Evolutionary conservation across 2,888 invertebrate genomes (phyloP).

Genomic region (Dryococelus australis): DNA sequence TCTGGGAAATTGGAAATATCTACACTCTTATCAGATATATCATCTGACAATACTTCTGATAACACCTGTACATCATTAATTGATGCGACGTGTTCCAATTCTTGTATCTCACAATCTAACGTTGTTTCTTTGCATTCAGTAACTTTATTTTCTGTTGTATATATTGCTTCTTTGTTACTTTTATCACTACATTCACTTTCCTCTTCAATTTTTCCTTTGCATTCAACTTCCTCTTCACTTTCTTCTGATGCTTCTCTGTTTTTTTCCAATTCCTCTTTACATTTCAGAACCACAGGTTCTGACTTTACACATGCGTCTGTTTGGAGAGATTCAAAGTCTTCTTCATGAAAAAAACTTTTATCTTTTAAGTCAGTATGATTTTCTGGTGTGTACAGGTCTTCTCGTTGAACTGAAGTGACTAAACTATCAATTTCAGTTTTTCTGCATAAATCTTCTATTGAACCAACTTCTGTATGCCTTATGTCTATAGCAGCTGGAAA

Average conservation of each 20-base stretch:
- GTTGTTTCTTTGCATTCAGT: neutral
- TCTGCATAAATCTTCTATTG: neutral
- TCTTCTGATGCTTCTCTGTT: neutral
- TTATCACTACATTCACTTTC: neutral
- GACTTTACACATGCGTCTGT: neutral
- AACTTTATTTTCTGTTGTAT: neutral
- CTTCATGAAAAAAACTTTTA: neutral
- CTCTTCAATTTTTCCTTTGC: neutral
- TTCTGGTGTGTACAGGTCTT: neutral
- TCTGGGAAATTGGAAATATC: neutral
- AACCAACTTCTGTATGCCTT: neutral
- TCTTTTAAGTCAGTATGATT: neutral
- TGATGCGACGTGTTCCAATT: neutral
- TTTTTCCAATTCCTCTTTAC: slow-evolving; percentile 13
- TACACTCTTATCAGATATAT: slow-evolving; percentile 4
- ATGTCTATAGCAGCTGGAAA: neutral
- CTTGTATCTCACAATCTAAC: neutral
- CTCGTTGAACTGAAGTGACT: neutral
- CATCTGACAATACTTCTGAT: neutral
- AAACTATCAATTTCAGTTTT: neutral
- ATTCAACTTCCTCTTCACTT: neutral
- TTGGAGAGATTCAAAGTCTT: neutral
- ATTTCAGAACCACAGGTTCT: neutral
- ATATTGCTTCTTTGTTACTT: neutral
- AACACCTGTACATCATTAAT: neutral